A percentile compares a stretch with the other conserved stretches of the same genome.
Conservation (phyloP, 2,888 invertebrate species). For the Acronicta psi region DNA sequence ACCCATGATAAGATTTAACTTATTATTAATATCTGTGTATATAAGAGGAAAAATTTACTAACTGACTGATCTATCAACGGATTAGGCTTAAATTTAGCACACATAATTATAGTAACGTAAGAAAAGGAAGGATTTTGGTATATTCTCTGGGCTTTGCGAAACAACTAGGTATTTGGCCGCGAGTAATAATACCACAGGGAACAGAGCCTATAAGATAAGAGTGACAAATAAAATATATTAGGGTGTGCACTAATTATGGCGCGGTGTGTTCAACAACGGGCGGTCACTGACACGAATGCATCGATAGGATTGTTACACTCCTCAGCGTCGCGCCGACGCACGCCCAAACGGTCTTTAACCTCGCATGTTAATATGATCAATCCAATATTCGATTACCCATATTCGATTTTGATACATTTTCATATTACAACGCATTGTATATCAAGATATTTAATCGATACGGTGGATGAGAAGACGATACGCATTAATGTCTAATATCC, state of each 20-base stretch:
- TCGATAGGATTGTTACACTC: slow-evolving; percentile 55
- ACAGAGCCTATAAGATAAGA: slow-evolving; percentile 1
- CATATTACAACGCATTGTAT: slow-evolving; percentile 10
- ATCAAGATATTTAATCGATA: slow-evolving; percentile 19
- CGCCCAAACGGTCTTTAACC: slow-evolving; percentile 58
- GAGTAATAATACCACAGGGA: no score
- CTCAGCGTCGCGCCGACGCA: slow-evolving; percentile 46
- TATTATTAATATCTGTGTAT: no score
- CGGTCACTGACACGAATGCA: slow-evolving; percentile 63
- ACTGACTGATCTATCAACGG: no score
- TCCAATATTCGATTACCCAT: slow-evolving; percentile 35
- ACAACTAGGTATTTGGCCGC: no score
- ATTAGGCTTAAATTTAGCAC: no score
- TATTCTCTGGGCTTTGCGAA: slow-evolving; percentile 9
- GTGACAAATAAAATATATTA: slow-evolving; percentile 45
- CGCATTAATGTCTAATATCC: slow-evolving; percentile 8
- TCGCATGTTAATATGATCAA: slow-evolving; percentile 51
- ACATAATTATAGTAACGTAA: no score
- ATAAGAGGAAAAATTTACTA: no score
- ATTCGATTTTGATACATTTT: slow-evolving; percentile 33
- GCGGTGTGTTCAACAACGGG: slow-evolving; percentile 27
- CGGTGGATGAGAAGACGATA: slow-evolving; percentile 14
- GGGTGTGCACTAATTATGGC: slow-evolving; percentile 2
- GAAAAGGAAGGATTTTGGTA: no score
- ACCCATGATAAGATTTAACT: no score